Percentiles rank a stretch among this genome's conserved stretches.
These are phyloP conservation scores for Enteromius fasciolatus DNA, from an alignment of 2,797 vertebrate genomes.

Conservation along the genomic window DNA sequence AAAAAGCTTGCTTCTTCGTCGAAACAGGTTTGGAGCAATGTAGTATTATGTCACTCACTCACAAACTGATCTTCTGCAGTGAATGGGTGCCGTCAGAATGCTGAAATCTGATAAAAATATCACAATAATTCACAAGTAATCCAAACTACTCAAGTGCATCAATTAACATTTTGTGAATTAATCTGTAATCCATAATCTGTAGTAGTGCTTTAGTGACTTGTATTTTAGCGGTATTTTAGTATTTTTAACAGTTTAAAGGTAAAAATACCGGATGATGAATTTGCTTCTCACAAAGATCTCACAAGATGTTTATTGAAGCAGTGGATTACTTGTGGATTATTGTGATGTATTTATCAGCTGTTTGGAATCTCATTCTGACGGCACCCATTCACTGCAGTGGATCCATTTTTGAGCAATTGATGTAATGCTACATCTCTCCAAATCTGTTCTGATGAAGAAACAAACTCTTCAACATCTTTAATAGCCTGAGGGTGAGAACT, in stretches of 20 bases:
- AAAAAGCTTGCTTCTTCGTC: not conserved
- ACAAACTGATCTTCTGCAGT: not conserved
- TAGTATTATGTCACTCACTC: not conserved
- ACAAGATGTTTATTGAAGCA: not conserved
- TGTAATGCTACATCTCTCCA: not conserved
- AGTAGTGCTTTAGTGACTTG: not conserved
- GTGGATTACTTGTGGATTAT: not conserved
- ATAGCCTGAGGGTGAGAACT: not conserved
- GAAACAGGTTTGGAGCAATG: not conserved
- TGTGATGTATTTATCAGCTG: not conserved
- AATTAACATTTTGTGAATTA: not conserved
- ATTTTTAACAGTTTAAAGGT: not conserved
- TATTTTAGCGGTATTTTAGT: not conserved
- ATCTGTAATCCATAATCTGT: not conserved
- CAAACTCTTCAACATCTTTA: not conserved
- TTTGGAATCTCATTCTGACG: not conserved
- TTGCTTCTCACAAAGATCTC: not conserved
- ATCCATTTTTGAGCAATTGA: not conserved
- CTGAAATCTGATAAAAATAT: not conserved
- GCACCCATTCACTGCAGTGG: not conserved
- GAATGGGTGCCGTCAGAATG: conserved; percentile 2
- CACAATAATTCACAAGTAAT: not conserved
- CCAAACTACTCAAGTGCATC: not conserved
- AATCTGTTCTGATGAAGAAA: not conserved
- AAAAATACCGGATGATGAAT: not conserved